Conservation (phyloP, 2,888 invertebrate species). For the Idaea straminata region DNA sequence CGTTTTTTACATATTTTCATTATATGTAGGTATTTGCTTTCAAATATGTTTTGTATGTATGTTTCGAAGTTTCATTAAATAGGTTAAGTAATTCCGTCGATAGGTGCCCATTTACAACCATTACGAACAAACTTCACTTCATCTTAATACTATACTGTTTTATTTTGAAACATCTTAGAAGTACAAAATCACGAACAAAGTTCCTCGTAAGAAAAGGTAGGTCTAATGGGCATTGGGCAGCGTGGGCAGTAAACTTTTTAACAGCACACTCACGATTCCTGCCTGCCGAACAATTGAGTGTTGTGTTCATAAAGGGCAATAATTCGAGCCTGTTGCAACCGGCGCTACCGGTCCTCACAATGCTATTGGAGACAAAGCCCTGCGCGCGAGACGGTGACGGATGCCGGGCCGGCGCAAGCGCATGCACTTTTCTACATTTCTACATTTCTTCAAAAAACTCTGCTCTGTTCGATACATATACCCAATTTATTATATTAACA, state of each 20-base stretch:
- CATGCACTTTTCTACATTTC: constrained; percentile 35
- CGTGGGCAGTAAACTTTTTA: not conserved
- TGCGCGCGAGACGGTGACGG: constrained; percentile 55
- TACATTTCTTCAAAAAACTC: constrained; percentile 20
- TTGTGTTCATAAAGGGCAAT: constrained; percentile 53
- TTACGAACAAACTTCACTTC: no score
- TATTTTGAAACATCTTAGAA: no score
- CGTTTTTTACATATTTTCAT: not conserved
- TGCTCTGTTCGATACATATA: not conserved
- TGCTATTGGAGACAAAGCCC: constrained; percentile 50
- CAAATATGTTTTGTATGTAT: not conserved
- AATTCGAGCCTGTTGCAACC: constrained; percentile 57
- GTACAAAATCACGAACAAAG: not conserved
- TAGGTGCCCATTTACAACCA: no score
- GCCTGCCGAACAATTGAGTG: constrained; percentile 28
- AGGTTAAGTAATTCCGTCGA: no score
- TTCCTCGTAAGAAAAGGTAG: not conserved
- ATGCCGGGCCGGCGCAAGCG: constrained; percentile 33
- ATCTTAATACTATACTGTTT: no score
- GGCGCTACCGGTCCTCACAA: constrained; percentile 67
- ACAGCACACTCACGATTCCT: constrained; percentile 5
- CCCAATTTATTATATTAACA: not conserved
- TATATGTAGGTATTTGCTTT: not conserved
- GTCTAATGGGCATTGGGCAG: not conserved
- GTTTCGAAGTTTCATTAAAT: not conserved